A percentile compares a stretch with the other conserved stretches of the same genome.
phyloP scores from a whole-genome alignment of 2,797 vertebrate species.

The Enteromius fasciolatus region DNA sequence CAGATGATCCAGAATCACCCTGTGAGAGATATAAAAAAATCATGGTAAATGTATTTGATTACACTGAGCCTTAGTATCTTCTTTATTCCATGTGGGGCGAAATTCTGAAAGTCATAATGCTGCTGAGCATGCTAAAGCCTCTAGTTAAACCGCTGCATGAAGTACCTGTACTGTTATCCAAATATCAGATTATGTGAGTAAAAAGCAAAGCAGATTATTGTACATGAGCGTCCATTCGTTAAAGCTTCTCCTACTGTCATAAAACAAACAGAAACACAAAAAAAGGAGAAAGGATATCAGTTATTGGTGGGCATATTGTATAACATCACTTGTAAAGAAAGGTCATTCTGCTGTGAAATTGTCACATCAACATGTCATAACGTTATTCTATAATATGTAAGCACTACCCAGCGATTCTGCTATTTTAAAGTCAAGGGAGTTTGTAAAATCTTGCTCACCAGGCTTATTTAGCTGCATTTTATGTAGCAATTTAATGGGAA shows the following conservation, averaged over 20 bases:
- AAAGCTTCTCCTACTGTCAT: not conserved
- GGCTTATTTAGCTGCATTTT: not conserved
- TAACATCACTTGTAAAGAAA: not conserved
- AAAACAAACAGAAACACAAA: not conserved
- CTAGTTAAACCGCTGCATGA: not conserved
- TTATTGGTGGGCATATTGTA: not conserved
- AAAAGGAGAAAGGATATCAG: not conserved
- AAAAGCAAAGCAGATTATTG: conserved; percentile 15
- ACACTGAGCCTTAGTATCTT: not conserved
- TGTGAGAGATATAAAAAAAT: conserved; percentile 61
- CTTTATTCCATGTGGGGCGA: not conserved
- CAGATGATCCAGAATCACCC: conserved; percentile 96
- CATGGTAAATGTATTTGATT: not conserved
- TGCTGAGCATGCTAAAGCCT: not conserved
- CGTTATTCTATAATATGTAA: not conserved
- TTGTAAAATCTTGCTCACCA: not conserved
- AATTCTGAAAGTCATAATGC: not conserved
- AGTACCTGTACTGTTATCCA: not conserved
- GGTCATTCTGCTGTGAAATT: not conserved
- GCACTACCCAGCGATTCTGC: not conserved
- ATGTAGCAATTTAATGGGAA: not conserved
- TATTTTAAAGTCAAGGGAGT: not conserved
- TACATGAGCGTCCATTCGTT: not conserved
- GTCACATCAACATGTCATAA: not conserved
- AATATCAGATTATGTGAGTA: not conserved